Base-by-base conservation (phyloP, 1,140 invertebrate genomes). In the Agrilus planipennis region DNA sequence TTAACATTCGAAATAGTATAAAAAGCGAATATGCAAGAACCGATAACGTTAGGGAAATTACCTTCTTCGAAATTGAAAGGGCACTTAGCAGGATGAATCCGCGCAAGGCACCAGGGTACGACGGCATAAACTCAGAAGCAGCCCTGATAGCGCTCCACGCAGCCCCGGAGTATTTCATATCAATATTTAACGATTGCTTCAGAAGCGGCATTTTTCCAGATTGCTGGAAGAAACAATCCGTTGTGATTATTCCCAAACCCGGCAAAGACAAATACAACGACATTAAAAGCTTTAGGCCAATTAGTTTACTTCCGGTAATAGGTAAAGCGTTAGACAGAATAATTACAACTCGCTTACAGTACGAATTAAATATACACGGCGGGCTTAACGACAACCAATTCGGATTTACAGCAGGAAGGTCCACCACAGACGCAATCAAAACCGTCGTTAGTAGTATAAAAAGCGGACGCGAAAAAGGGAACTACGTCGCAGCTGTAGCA, bases 301-400 rank as follows among this genome's bases (percentile, higher is more conserved):
- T 32, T 11, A 32, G 31, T 32, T 32, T 32, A 15, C 14, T 32
- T 7, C 31, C 31, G 15, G 31, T 32, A 10, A 9, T 32, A 10
- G 31, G 31, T 10, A 32, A 32, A 15, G 31, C 15, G 7, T 15
- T 32, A 32, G 31, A 32, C 15, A 32, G 15, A 12, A 9, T 7
- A 12, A 9, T 7, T 27, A 12, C 23, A 7, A 27, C 23, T 27
- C 23, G 23, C 23, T 12, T 27, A 9, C 7, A 7, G 7, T 27
- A 27, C 12, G 7, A 9, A 9, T 9, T 27, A 12, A 12, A 27
- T 7, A 27, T 9, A 27, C 7, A 12, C 7, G 23, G 23, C 23
- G 7, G 12, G 7, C 23, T 27, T 27, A 9, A 7, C 12, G 23
- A 27, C 23, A 27, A 27, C 23, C 23, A 27, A 12, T 27, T 9